Evolutionary conservation across 2,888 invertebrate species (phyloP).

Genomic region (Rhagonycha fulva): DNA sequence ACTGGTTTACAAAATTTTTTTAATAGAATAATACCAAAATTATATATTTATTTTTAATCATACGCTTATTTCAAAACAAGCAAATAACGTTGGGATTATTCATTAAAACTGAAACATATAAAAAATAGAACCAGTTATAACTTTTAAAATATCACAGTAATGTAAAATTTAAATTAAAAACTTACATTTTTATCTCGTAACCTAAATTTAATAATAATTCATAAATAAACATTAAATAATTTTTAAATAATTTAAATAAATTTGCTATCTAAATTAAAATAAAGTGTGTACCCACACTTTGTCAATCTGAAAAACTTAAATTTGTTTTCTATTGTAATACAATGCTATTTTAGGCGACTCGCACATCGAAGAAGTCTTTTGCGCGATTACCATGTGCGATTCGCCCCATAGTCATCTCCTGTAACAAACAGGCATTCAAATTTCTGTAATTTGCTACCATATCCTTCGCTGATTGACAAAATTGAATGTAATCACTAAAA

Average conservation of each 20-base stretch:
- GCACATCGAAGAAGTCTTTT: not conserved
- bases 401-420: not conserved
- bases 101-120: not conserved
- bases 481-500: not conserved
- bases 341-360: not conserved
- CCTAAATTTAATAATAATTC: slow-evolving; percentile 6
- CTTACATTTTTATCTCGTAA: not conserved
- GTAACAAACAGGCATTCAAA: not conserved
- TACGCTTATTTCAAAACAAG: not conserved
- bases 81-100: slow-evolving; percentile 5
- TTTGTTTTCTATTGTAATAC: not conserved
- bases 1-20: not conserved
- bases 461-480: not conserved
- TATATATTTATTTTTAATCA: not conserved
- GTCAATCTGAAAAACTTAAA: not conserved
- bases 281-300: not conserved
- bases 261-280: slow-evolving; percentile 12
- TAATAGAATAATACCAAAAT: not conserved
- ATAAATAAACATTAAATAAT: slow-evolving; percentile 9
- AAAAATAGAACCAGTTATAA: not conserved
- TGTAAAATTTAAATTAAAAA: slow-evolving; percentile 16
- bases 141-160: slow-evolving; percentile 34
- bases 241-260: slow-evolving; percentile 23
- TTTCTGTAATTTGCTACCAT: not conserved
- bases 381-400: not conserved